Conservation (phyloP, 1,140 invertebrate species). For the Rhyzopertha dominica region DNA sequence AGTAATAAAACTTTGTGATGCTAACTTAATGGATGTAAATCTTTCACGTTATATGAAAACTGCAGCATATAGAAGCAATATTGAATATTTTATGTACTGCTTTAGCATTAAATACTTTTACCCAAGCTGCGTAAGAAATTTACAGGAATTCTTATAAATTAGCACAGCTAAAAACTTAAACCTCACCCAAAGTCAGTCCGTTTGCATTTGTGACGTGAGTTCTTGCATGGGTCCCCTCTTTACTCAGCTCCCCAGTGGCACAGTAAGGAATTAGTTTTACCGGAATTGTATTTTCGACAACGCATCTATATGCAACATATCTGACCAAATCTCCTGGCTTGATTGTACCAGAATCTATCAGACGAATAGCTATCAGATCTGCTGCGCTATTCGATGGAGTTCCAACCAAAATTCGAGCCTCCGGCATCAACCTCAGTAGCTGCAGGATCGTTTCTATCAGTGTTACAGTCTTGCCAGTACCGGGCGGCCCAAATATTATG, state of each 20-base stretch:
- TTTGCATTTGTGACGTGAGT: constrained; percentile 15
- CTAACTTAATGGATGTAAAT: too few species aligned
- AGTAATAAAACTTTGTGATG: too few species aligned
- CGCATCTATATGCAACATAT: constrained; percentile 59
- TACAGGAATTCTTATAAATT: too few species aligned
- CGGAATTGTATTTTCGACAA: constrained; percentile 56
- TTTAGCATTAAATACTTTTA: too few species aligned
- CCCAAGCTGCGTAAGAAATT: too few species aligned
- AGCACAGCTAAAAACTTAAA: constrained; percentile 15
- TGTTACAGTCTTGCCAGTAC: constrained; percentile 76
- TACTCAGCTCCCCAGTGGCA: constrained; percentile 55
- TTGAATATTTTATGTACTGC: too few species aligned
- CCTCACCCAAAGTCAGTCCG: constrained; percentile 42
- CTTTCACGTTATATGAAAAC: too few species aligned
- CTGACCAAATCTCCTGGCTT: constrained; percentile 59
- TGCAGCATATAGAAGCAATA: too few species aligned
- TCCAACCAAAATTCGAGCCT: constrained; percentile 58
- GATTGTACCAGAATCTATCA: constrained; percentile 46
- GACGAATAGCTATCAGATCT: constrained; percentile 61
- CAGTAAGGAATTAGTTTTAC: constrained; percentile 64
- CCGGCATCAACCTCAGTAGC: constrained; percentile 44
- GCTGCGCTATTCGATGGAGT: constrained; percentile 74
- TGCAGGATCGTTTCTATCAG: constrained; percentile 65
- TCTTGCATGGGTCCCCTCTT: constrained; percentile 42
- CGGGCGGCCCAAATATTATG: constrained; percentile 74